Base-by-base conservation (phyloP, 2,888 invertebrate species). In the Megastigmus dorsalis region DNA sequence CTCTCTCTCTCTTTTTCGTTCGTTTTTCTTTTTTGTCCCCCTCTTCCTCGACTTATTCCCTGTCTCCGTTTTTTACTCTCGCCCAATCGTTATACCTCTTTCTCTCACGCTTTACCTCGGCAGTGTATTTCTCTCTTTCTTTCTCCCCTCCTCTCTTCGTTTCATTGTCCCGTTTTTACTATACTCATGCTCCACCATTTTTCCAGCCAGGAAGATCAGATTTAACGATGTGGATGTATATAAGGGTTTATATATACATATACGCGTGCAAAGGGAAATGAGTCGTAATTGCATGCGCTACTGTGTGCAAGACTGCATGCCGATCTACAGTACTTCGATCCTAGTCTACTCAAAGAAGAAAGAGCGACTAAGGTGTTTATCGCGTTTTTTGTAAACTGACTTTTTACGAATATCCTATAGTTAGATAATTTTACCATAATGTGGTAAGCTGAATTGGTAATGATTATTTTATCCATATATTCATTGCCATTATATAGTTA, bases 261-360 rank as follows among this genome's bases (percentile, higher is more conserved):
- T 20, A 20, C 2, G 5, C 3, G 18, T 5, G 60, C 9, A 41
- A 36, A 50, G 55, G 55, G 66, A 54, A 66, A 66, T 66, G 45
- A 66, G 52, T 55, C 55, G 66, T 55, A 45, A 66, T 55, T 43
- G 66, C 30, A 20, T n/a, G n/a, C n/a, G n/a, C n/a, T n/a, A n/a
- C n/a, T n/a, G n/a, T n/a, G 5, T 23, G 10, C 9, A 30, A 15
- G 3, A 28, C 26, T 30, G 45, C 5, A 30, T 10, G 30, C 20
- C 30, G 43, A 28, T 60, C 43, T 23, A 20, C 33, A 33, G 20
- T 48, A 48, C 33, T 62, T 23, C 60, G 18, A 28, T 5, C 20
- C 13, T 3, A 2, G n/a, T 23, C n/a, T n/a, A 20, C 33, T 43
- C 7, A 60, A 43, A 43, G 6, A 18, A 15, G 30, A 18, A 38